Evolutionary conservation across 2,888 invertebrate genomes (phyloP).

Genomic region (Ramazzottius varieornatus): DNA sequence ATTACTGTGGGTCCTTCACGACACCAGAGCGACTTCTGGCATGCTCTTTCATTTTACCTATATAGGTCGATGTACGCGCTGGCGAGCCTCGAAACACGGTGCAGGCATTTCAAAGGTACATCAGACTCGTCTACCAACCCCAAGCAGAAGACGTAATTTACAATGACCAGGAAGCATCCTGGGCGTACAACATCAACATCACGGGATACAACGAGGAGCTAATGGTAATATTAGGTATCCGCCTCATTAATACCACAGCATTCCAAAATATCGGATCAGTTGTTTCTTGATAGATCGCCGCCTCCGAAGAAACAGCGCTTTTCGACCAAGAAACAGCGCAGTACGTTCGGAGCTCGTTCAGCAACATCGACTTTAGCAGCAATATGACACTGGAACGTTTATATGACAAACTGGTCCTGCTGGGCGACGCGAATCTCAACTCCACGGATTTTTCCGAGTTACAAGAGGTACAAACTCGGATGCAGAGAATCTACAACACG

Average conservation of each 20-base stretch:
- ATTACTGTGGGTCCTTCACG: no score
- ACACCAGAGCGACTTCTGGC: no score
- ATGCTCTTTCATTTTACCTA: no score
- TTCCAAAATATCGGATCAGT: neutral
- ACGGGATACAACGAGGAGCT: neutral
- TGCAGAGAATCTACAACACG: neutral
- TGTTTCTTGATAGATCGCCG: neutral
- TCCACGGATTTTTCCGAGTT: neutral
- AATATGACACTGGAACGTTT: neutral
- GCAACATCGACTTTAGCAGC: neutral
- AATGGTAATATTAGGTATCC: neutral
- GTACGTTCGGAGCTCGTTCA: neutral
- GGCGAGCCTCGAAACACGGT: no score
- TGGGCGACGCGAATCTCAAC: neutral
- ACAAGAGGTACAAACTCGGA: neutral
- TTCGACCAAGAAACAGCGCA: neutral
- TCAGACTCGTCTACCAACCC: no score
- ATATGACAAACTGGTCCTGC: neutral
- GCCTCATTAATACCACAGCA: neutral
- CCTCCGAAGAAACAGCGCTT: neutral
- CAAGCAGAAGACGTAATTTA: no score
- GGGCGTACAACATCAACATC: neutral
- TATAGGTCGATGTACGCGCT: no score
- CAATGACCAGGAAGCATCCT: neutral
- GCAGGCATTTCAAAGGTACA: no score